Base-by-base conservation (phyloP, 2,888 invertebrate species). In the Cremastinae sp. region DNA sequence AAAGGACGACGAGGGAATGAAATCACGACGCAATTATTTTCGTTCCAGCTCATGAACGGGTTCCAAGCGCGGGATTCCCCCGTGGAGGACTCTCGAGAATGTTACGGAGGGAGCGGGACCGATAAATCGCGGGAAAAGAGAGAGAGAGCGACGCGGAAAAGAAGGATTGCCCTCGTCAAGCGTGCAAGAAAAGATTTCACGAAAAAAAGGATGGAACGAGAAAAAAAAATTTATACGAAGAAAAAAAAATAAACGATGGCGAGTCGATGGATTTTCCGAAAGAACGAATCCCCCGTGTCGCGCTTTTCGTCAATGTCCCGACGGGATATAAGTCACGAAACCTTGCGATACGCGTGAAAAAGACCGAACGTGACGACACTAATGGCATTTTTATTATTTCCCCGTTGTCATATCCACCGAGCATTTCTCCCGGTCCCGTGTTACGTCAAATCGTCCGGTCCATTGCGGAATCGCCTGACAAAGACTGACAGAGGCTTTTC, bases 321-420 rank as follows among this genome's bases (percentile, higher is more conserved):
- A 80, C 81, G 83, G 79, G 84, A 83, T 80, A 84, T 82, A 84
- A 81, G 80, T 80, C 70, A 74, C 78, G 83, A 84, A 87, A 86
- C 84, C 84, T 83, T 82, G 80, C 20, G 62, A 62, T 84, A 79
- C 80, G 79, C 79, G 79, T 78, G 81, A 45, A 64, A 73, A 74
- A 65, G 66, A 76, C 56, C 80, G 70, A 80, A 72, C 80, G 75
- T 81, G 84, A 84, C 86, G 85, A 85, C 88, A 86, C 87, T 88
- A 89, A 89, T 89, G 88, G 88, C 85, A 88, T 87, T 89, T 89
- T 89, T 89, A 89, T 89, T 87, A 89, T 89, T 87, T 89, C 85
- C 85, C 84, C 78, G 75, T 74, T 75, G 68, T 54, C 68, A 69
- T 73, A n/a, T 54, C 22, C 34, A 70, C 56, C 45, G 64, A 70